Conservation (phyloP, 30 jellyfish, hydroid and myxozoan species). For the Aurelia aurita complex sp. Pacific region DNA sequence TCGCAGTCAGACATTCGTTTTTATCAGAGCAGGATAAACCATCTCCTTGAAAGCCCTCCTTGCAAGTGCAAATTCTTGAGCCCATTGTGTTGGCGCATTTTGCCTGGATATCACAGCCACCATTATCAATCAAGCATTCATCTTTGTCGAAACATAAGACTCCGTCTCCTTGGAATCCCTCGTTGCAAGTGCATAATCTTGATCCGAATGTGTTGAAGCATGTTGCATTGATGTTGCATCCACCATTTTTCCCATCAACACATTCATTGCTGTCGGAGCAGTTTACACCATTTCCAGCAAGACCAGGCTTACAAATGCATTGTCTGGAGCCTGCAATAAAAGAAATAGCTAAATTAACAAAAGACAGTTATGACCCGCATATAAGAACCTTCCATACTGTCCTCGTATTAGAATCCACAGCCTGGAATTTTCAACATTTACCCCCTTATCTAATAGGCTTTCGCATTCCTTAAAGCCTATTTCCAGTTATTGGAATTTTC, state of each 20-base stretch:
- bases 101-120: too few relatives aligned
- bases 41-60: slow-evolving; percentile 40
- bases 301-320: slow-evolving; percentile 34
- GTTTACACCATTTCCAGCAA: slow-evolving; percentile 38
- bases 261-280: slow-evolving; percentile 63
- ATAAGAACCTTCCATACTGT: too few relatives aligned
- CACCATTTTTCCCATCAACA: slow-evolving; percentile 20
- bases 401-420: too few relatives aligned
- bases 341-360: not conserved
- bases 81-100: not conserved
- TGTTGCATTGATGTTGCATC: slow-evolving; percentile 14
- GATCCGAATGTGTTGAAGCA: slow-evolving; percentile 23
- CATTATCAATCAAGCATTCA: too few relatives aligned
- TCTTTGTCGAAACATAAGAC: not conserved
- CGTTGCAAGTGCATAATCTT: slow-evolving; percentile 15
- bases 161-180: slow-evolving; percentile 34
- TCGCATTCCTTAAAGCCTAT: too few relatives aligned
- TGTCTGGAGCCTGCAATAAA: slow-evolving; percentile 16
- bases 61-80: slow-evolving; percentile 34
- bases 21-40: slow-evolving; percentile 44
- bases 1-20: slow-evolving; percentile 41
- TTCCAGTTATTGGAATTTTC: too few relatives aligned
- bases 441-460: too few relatives aligned
- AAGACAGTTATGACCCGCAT: too few relatives aligned
- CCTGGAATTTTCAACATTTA: too few relatives aligned